Conservation (phyloP, 2,113 vertebrate genomes). For the Oplegnathus fasciatus region DNA sequence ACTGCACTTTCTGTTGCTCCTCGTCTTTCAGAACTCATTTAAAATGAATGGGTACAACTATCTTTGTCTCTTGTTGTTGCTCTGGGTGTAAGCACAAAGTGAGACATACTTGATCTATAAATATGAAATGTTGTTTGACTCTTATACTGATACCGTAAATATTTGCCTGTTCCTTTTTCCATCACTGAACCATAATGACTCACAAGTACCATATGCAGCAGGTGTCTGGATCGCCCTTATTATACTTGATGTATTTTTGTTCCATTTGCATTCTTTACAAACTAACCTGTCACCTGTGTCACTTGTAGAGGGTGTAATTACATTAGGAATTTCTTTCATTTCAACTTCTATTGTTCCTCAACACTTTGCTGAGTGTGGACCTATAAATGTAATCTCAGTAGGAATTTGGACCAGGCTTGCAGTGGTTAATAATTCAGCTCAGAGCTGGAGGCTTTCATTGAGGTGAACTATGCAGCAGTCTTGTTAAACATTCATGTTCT, state of each 20-base stretch:
- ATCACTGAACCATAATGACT: constrained; percentile 7
- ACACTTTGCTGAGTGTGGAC: constrained; percentile 39
- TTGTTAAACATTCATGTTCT: constrained; percentile 85
- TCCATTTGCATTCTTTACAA: background rate
- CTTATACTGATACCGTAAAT: constrained; percentile 22
- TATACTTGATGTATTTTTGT: background rate
- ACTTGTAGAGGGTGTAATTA: constrained; percentile 35
- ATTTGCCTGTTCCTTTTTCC: background rate
- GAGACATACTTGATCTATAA: constrained; percentile 13
- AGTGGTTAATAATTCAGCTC: constrained; percentile 80
- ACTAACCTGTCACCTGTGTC: constrained; percentile 17
- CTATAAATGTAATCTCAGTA: constrained; percentile 70
- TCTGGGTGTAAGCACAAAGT: constrained; percentile 19
- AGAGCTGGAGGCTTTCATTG: constrained; percentile 73
- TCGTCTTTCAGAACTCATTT: constrained; percentile 8
- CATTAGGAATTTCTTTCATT: constrained; percentile 53
- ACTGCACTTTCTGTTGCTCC: background rate
- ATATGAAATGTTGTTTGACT: constrained; percentile 36
- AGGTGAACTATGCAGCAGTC: constrained; percentile 74
- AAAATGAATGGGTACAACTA: constrained; percentile 7
- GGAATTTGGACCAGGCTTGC: constrained; percentile 66
- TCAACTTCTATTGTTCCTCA: constrained; percentile 51
- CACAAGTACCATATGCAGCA: constrained; percentile 1
- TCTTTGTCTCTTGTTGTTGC: background rate
- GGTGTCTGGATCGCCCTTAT: background rate